phyloP scores from a whole-genome alignment of 2,113 vertebrate species.

The Myiozetetes cayanensis region DNA sequence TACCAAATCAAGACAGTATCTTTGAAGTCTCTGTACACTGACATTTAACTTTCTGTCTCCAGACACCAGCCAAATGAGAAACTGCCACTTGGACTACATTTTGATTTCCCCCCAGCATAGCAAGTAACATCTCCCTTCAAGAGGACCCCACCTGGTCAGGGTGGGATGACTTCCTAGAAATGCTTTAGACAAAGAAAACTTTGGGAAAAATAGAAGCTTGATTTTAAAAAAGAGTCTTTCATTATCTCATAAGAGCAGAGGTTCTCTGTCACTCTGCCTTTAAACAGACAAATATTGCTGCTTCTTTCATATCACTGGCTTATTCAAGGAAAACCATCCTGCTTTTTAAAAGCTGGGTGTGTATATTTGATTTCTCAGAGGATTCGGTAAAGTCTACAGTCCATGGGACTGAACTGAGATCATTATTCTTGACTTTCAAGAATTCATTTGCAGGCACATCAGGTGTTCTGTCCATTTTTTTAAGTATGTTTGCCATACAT shows the following conservation, averaged over 20 bases:
- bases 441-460: neutral
- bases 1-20: neutral
- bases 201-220: neutral
- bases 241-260: neutral
- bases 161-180: neutral
- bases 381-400: neutral
- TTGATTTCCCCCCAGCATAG: neutral
- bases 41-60: neutral
- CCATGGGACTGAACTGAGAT: neutral
- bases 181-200: neutral
- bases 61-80: neutral
- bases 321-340: neutral
- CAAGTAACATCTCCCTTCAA: neutral
- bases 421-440: neutral
- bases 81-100: neutral
- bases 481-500: neutral
- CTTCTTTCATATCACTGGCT: neutral
- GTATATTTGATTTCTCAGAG: conserved; percentile 36
- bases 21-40: neutral
- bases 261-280: neutral
- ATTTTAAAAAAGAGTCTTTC: neutral
- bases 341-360: neutral
- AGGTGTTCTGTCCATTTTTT: neutral
- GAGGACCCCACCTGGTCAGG: neutral
- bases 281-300: neutral